Evolutionary conservation across 2,888 invertebrate genomes (phyloP).

Genomic region (Polydrusus pterygomalis): DNA sequence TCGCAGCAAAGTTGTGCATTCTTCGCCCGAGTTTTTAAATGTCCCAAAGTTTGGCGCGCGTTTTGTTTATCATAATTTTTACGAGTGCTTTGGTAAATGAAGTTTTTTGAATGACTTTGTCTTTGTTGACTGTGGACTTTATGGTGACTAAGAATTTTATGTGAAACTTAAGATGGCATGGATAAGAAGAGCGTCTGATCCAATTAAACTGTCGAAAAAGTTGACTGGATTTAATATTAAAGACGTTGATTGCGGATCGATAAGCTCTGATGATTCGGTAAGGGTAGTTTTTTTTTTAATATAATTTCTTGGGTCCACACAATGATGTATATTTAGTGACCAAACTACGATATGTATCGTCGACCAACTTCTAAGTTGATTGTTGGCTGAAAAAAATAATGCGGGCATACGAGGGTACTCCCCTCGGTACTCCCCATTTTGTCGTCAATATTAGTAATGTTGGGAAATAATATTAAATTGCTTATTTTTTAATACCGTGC

Average conservation of each 20-base stretch:
- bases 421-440: no score
- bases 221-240: slow-evolving; percentile 58
- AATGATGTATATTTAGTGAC: no score
- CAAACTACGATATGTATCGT: no score
- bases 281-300: not conserved
- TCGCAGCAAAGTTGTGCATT: slow-evolving; percentile 21
- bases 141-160: slow-evolving; percentile 54
- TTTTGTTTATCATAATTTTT: not conserved
- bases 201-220: slow-evolving; percentile 60
- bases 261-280: slow-evolving; percentile 69
- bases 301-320: no score
- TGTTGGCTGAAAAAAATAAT: no score
- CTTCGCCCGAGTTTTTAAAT: not conserved
- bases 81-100: slow-evolving; percentile 1
- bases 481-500: no score
- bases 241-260: slow-evolving; percentile 63
- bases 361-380: no score
- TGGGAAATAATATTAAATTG: no score
- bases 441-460: no score
- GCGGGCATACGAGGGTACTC: no score
- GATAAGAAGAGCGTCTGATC: slow-evolving; percentile 66
- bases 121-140: slow-evolving; percentile 51
- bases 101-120: slow-evolving; percentile 36
- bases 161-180: slow-evolving; percentile 63
- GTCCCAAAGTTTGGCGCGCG: not conserved